phyloP scores from a whole-genome alignment of 2,113 vertebrate species.

The Mobula hypostoma region DNA sequence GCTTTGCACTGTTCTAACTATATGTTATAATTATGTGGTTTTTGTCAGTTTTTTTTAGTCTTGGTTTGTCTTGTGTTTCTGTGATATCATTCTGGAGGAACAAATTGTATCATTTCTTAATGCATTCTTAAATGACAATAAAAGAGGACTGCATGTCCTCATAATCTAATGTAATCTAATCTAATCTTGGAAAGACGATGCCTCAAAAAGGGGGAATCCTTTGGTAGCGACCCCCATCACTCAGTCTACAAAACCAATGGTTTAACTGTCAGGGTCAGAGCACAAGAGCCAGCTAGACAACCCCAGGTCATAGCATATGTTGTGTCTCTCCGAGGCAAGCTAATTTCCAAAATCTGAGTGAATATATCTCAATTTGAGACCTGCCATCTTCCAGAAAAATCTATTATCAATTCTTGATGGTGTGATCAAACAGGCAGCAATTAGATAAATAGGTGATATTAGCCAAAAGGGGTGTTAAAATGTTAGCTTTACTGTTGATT shows the following conservation, averaged over 20 bases:
- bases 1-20: too few species aligned
- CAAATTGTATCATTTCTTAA: too few species aligned
- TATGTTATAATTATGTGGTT: too few species aligned
- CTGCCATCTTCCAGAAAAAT: not conserved
- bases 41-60: too few species aligned
- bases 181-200: too few species aligned
- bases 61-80: too few species aligned
- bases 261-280: not conserved
- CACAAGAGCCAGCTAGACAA: not conserved
- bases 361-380: not conserved
- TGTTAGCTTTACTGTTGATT: not conserved
- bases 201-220: too few species aligned
- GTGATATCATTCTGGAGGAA: too few species aligned
- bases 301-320: not conserved
- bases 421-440: not conserved
- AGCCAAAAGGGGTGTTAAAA: not conserved
- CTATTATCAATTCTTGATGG: not conserved
- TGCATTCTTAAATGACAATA: too few species aligned
- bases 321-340: not conserved
- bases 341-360: not conserved
- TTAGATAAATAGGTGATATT: not conserved
- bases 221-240: too few species aligned
- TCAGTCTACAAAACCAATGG: not conserved
- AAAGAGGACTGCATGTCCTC: too few species aligned
- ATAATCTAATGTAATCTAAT: too few species aligned